Evolutionary conservation across 2,113 vertebrate genomes (phyloP).

Genomic region (Prionailurus viverrinus): DNA sequence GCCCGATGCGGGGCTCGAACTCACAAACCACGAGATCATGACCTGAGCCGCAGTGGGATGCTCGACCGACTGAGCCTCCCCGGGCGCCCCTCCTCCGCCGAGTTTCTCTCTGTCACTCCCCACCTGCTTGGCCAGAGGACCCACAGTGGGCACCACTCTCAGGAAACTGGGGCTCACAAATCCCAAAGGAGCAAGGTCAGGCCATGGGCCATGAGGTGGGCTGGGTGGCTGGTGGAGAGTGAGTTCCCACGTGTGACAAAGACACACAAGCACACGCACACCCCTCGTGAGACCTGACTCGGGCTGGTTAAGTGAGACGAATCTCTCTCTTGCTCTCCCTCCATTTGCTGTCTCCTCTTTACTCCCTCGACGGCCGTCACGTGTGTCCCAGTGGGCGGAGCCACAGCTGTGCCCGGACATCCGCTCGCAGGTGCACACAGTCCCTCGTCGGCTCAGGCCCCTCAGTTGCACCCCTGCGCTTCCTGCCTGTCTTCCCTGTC

Average conservation of each 20-base stretch:
- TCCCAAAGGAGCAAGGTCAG: background rate
- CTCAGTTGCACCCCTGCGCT: background rate
- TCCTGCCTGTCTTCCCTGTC: background rate
- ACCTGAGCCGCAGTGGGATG: too few species aligned
- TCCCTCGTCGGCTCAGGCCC: too few species aligned
- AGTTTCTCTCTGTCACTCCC: accelerated
- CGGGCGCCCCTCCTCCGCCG: background rate
- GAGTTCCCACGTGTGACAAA: background rate
- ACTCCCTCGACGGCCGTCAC: background rate
- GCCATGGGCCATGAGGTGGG: background rate
- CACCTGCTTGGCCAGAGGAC: background rate
- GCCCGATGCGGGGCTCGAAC: too few species aligned
- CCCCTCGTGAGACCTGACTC: accelerated
- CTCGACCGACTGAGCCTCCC: too few species aligned
- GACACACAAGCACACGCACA: background rate
- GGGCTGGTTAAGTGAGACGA: background rate
- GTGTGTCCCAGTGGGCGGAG: background rate
- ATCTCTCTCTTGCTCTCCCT: background rate
- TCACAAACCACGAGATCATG: too few species aligned
- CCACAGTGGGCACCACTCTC: background rate
- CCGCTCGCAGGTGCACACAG: accelerated
- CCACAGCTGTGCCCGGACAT: background rate
- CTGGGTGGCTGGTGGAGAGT: background rate
- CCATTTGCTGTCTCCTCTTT: background rate
- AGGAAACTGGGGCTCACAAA: background rate